A percentile compares a stretch with the other conserved stretches of the same genome.
Evolutionary conservation across 2,888 invertebrate genomes (phyloP).

Genomic region (Boloria selene): DNA sequence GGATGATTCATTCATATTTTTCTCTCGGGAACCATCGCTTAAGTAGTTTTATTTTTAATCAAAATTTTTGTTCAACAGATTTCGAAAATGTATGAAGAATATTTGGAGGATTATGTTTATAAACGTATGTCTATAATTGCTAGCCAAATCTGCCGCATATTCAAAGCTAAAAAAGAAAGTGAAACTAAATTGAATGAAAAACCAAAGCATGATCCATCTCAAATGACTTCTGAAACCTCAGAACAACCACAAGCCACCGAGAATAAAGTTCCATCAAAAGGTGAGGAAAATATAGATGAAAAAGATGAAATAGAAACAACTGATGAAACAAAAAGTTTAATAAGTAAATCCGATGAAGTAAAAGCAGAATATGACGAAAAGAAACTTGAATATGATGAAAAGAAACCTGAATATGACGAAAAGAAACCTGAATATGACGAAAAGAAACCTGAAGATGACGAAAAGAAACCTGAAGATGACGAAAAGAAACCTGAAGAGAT

Average conservation of each 20-base stretch:
- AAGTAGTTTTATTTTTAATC: neutral
- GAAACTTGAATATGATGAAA: too few species aligned
- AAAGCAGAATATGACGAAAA: too few species aligned
- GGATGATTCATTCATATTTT: neutral
- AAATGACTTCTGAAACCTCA: constrained; percentile 25
- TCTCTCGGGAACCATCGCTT: neutral
- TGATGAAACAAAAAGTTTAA: constrained; percentile 17
- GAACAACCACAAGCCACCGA: constrained; percentile 43
- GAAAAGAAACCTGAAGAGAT: constrained; percentile 36
- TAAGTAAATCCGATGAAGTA: constrained; percentile 19
- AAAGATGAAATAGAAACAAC: constrained; percentile 21
- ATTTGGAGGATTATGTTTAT: constrained; percentile 85
- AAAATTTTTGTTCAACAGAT: constrained; percentile 72
- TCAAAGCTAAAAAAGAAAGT: constrained; percentile 50
- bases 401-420: too few species aligned
- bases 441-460: too few species aligned
- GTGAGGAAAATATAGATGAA: constrained; percentile 1
- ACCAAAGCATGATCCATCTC: constrained; percentile 22
- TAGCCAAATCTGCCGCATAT: constrained; percentile 56
- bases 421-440: too few species aligned
- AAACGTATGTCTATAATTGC: constrained; percentile 70
- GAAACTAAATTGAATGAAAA: constrained; percentile 16
- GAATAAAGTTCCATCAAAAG: constrained; percentile 3
- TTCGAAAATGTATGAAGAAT: constrained; percentile 89
- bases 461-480: constrained; percentile 35